Evolutionary conservation across 1,140 invertebrate genomes (phyloP), one percentile per base, ranked within the genome.

Genomic region (Drosophila serrata): DNA sequence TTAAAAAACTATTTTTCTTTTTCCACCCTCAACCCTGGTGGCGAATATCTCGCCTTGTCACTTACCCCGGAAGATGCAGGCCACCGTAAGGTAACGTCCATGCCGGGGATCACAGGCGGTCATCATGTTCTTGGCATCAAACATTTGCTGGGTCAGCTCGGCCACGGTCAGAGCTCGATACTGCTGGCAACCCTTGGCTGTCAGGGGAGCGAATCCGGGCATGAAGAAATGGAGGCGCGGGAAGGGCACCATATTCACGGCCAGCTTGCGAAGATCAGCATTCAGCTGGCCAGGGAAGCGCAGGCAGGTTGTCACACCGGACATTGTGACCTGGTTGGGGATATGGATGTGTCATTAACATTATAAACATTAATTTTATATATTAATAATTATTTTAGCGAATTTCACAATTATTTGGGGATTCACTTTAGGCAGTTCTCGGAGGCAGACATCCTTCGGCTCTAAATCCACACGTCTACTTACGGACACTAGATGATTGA

Each of bases 181-280:
- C 65, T 97, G 96, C 85, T 97, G 96, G 75, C 95, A 95, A 13
- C 97, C 96, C 76, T 97, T 95, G 43, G 97, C 97, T 15, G 98
- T 98, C 1, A 99, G 94, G 12, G 98, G 98, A 9, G 98, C 98
- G 92, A 99, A 99, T 13, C 98, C 98, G 37, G 98, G 98, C 95
- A 98, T 98, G 93, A 98, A 99, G 95, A 99, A 99, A 93, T 99
- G 98, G 29, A 99, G 95, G 90, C 98, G 95, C 42, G 98, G 98
- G 94, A 98, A 99, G 56, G 98, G 98, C 39, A 99, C 98, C 98
- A 99, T 99, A 93, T 99, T 99, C 17, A 99, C 98, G 31, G 98
- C 98, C 75, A 99, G 93, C 94, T 99, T 99, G 58, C 98, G 94
- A 42, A 99, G 94, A 94, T 99, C 98, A 49, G 98, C 98, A 88